Evolutionary conservation across 2,888 invertebrate genomes (phyloP).

Genomic region (Sussaba pulchella): DNA sequence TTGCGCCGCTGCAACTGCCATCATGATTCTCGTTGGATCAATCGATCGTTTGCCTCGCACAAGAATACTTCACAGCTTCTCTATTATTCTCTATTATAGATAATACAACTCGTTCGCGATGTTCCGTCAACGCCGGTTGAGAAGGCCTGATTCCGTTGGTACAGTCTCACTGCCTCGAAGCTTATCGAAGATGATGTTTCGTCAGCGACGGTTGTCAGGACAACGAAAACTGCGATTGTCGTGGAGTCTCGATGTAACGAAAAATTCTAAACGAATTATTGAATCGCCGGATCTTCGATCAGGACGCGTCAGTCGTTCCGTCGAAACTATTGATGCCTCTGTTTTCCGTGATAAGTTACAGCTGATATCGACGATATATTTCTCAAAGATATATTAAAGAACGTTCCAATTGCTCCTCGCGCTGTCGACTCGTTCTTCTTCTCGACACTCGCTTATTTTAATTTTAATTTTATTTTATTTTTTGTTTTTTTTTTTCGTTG

Average conservation of each 20-base stretch:
- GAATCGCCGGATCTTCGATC: conserved; percentile 49
- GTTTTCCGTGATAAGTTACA: conserved; percentile 50
- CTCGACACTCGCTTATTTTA: conserved; percentile 51
- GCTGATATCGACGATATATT: conserved; percentile 26
- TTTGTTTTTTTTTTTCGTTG: too few relatives aligned
- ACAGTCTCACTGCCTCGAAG: conserved; percentile 67
- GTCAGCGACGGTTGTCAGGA: conserved; percentile 55
- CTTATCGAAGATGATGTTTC: conserved; percentile 1
- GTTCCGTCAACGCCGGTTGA: not conserved
- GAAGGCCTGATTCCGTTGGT: conserved; percentile 62
- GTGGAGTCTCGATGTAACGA: conserved; percentile 14
- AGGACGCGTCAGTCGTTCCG: conserved; percentile 60
- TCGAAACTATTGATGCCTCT: conserved; percentile 30
- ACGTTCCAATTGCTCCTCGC: conserved; percentile 63
- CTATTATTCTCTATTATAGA: conserved; percentile 28
- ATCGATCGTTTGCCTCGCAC: conserved; percentile 55
- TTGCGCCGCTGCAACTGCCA: conserved; percentile 96
- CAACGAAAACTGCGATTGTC: conserved; percentile 61
- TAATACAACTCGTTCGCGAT: conserved; percentile 40
- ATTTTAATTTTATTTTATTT: conserved; percentile 2
- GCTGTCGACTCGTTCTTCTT: conserved; percentile 23
- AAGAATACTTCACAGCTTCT: conserved; percentile 63
- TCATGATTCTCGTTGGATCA: conserved; percentile 84
- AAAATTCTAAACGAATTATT: conserved; percentile 18
- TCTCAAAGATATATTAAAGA: conserved; percentile 29